Percentiles rank a stretch among this genome's conserved stretches.
Conservation (phyloP, 2,113 vertebrate species). For the Glaucomys volans region DNA sequence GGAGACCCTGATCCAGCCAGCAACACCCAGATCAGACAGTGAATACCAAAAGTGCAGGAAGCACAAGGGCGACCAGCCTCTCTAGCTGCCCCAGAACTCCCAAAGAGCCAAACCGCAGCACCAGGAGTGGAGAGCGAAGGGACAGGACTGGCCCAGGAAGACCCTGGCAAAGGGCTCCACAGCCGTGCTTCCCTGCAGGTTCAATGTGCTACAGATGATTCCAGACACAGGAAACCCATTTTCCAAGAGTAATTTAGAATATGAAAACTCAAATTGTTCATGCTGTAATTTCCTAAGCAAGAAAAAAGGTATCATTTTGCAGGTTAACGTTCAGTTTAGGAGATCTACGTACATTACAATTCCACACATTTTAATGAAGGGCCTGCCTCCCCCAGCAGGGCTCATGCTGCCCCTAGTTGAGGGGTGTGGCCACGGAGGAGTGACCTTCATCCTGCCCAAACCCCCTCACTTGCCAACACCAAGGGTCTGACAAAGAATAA, state of each 20-base stretch:
- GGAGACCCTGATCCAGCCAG: accelerated
- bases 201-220: too few species aligned
- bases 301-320: not conserved
- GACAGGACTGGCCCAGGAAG: too few species aligned
- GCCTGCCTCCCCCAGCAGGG: not conserved
- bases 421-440: accelerated
- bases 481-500: not conserved
- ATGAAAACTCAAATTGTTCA: not conserved
- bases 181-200: not conserved
- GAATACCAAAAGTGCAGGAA: not conserved
- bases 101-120: too few species aligned
- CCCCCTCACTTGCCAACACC: accelerated
- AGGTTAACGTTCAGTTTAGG: not conserved
- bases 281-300: not conserved
- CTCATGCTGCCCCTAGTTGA: not conserved
- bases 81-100: too few species aligned
- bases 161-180: too few species aligned
- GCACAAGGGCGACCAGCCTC: not conserved
- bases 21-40: not conserved
- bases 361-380: not conserved
- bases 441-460: accelerated
- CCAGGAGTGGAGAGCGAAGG: too few species aligned
- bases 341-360: not conserved
- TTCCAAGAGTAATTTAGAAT: not conserved
- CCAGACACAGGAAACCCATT: not conserved